Base-by-base conservation (phyloP, 2,888 invertebrate species). In the Eupeodes luniger region DNA sequence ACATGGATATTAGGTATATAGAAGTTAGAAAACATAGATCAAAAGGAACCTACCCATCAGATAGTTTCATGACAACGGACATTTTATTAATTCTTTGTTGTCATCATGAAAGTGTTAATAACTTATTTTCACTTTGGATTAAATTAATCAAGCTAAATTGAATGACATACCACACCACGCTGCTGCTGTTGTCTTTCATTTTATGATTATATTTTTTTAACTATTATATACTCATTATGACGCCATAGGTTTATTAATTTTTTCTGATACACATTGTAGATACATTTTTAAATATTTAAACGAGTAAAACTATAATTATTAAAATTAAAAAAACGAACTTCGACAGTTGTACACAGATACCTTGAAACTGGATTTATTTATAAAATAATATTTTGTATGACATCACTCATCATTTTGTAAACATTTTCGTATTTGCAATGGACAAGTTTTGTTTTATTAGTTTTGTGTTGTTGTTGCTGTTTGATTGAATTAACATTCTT, bases 321-420 rank as follows among this genome's bases (percentile, higher is more conserved):
- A 62, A 27, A 27, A n/a, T n/a, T n/a, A 76, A 47, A 27, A 70
- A 66, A 81, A 12, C 11, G 36, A 69, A 67, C 55, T 51, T 34
- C 44, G 59, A 62, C 36, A 27, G 27, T 27, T 27, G 14, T 19
- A n/a, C n/a, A n/a, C n/a, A 76, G n/a, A 76, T 66, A 64, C 85
- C 82, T 82, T 86, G 77, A 59, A 82, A 78, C 62, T 74, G 62
- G 76, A 47, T 83, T 79, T 78, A 69, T 72, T 76, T 70, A 83
- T 66, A 76, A 76, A 80, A 80, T 74, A 77, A 81, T 86, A 75
- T 72, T 61, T 66, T 34, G 44, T 74, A 82, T 86, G 85, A 86
- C 85, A 86, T 86, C 82, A 66, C 55, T 57, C 27, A 27, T 27
- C 27, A 44, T 70, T 64, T 36, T 16, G 61, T 61, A 77, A 81